phyloP scores from a whole-genome alignment of 2,888 invertebrate species.

The Latrodectus elegans region DNA sequence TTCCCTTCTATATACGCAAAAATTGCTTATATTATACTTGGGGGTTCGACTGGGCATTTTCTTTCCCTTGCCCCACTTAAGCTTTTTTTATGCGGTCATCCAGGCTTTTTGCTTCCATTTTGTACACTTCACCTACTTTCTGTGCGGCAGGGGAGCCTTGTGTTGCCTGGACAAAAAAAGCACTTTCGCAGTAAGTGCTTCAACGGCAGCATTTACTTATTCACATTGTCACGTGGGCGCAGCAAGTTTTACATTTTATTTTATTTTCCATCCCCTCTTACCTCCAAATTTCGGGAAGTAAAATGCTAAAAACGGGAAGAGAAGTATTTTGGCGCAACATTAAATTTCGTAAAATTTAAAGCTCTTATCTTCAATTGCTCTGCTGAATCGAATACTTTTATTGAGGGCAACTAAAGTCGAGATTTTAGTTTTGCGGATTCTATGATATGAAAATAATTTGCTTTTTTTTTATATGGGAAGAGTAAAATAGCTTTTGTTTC shows the following conservation, averaged over 20 bases:
- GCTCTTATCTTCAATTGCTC: not conserved
- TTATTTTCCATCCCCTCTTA: not conserved
- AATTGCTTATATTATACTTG: too few species aligned
- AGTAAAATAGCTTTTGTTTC: too few species aligned
- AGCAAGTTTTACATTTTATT: slow-evolving; percentile 21
- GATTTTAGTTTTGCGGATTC: too few species aligned
- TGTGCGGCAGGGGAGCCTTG: not conserved
- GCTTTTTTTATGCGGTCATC: not conserved
- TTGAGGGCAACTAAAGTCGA: too few species aligned
- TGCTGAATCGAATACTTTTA: not conserved
- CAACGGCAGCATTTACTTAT: slow-evolving; percentile 41
- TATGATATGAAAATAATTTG: too few species aligned
- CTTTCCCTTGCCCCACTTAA: too few species aligned
- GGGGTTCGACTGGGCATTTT: too few species aligned
- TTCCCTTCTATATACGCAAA: too few species aligned
- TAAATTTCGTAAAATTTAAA: not conserved
- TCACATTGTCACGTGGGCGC: slow-evolving; percentile 23
- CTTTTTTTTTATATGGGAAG: too few species aligned
- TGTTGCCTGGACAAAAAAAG: slow-evolving; percentile 12
- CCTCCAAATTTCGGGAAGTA: not conserved
- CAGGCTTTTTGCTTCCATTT: slow-evolving; percentile 48
- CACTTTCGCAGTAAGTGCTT: slow-evolving; percentile 54
- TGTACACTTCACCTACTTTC: slow-evolving; percentile 3
- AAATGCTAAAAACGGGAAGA: not conserved
- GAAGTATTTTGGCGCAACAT: not conserved